A percentile compares a stretch with the other conserved stretches of the same genome.
These are phyloP conservation scores for Lasiurus cinereus DNA, from an alignment of 2,113 vertebrate species.

Conservation along the genomic window DNA sequence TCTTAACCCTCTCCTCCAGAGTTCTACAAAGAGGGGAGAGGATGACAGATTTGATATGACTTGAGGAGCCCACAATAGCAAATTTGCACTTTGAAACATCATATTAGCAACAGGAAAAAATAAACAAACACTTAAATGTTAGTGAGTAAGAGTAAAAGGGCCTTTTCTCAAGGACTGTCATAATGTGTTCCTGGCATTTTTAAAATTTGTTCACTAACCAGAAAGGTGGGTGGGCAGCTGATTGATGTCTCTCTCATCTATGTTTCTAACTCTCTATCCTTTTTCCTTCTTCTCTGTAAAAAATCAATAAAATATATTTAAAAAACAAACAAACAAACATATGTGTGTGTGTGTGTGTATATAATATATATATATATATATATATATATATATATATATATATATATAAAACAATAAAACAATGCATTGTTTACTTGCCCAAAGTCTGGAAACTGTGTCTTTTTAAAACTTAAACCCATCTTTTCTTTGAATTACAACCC, in stretches of 20 bases:
- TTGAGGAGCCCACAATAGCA: neutral
- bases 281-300: too few relatives aligned
- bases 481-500: neutral
- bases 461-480: neutral
- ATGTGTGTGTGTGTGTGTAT: too few relatives aligned
- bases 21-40: neutral
- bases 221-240: neutral
- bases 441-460: neutral
- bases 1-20: neutral
- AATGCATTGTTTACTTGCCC: neutral
- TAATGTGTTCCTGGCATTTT: neutral
- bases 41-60: neutral
- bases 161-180: neutral
- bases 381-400: too few relatives aligned
- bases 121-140: neutral
- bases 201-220: neutral
- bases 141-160: neutral
- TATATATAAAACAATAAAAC: too few relatives aligned
- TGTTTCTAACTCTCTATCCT: too few relatives aligned
- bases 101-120: neutral
- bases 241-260: too few relatives aligned
- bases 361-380: too few relatives aligned
- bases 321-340: too few relatives aligned
- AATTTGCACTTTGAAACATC: neutral
- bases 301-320: too few relatives aligned